phyloP scores from a whole-genome alignment of 2,113 vertebrate species.

The Gambusia affinis region DNA sequence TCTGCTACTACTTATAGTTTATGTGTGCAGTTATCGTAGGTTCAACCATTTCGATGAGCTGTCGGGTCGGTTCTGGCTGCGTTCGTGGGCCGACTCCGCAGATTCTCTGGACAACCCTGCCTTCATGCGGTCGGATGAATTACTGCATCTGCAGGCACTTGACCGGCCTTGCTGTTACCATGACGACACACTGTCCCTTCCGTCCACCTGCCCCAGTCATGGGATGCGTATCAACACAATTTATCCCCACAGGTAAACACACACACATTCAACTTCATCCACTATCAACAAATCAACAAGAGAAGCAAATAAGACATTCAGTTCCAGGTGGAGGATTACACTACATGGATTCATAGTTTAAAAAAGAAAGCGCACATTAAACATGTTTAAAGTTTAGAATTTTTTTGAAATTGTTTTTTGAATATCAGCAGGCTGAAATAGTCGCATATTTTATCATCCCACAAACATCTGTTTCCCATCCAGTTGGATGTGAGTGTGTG shows the following conservation, averaged over 20 bases:
- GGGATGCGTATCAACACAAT: slow-evolving; percentile 75
- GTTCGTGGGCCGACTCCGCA: slow-evolving; percentile 79
- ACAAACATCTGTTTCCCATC: background rate
- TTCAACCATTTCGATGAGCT: slow-evolving; percentile 92
- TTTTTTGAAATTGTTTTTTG: too few relatives aligned
- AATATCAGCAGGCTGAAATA: too few relatives aligned
- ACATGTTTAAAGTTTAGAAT: too few relatives aligned
- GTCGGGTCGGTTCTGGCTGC: slow-evolving; percentile 85
- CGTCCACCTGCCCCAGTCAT: slow-evolving; percentile 78
- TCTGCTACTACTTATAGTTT: background rate
- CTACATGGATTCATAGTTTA: background rate
- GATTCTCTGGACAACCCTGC: slow-evolving; percentile 87
- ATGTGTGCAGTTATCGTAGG: slow-evolving; percentile 81
- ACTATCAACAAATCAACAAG: background rate
- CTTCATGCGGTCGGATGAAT: slow-evolving; percentile 87
- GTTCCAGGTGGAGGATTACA: too few relatives aligned
- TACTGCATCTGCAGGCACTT: slow-evolving; percentile 83
- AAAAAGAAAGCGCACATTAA: too few relatives aligned
- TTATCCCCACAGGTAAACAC: slow-evolving; percentile 76
- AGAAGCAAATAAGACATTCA: background rate
- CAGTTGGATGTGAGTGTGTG: background rate
- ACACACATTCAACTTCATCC: background rate
- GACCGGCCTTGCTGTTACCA: slow-evolving; percentile 84
- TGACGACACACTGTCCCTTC: slow-evolving; percentile 78
- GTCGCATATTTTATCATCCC: background rate